A percentile compares a stretch with the other conserved stretches of the same genome.
These are phyloP conservation scores for Enteromius mattozi DNA, from an alignment of 2,797 vertebrate species.

Conservation along the genomic window DNA sequence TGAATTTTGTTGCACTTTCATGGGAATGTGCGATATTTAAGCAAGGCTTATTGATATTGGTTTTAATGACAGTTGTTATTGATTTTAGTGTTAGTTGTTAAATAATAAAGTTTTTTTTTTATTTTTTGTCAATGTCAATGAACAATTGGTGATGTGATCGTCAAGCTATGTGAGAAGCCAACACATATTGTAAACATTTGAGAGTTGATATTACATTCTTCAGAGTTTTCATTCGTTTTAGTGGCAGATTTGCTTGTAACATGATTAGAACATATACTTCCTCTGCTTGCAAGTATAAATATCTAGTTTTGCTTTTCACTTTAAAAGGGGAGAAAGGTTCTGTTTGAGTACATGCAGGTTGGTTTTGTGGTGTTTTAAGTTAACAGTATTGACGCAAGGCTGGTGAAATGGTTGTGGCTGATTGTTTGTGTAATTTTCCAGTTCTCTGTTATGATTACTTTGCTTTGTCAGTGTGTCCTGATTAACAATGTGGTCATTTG, in stretches of 20 bases:
- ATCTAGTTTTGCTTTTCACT: not conserved
- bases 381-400: conserved; percentile 26
- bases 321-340: not conserved
- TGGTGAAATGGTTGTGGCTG: conserved; percentile 4
- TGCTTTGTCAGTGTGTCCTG: not conserved
- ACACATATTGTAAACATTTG: not conserved
- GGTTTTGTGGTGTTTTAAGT: not conserved
- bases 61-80: not conserved
- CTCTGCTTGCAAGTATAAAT: not conserved
- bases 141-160: not conserved
- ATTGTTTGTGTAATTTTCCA: conserved; percentile 1
- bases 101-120: not conserved
- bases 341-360: not conserved
- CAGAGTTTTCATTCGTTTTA: not conserved
- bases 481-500: not conserved
- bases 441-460: not conserved
- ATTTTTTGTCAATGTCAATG: not conserved
- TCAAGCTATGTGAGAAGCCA: not conserved
- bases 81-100: not conserved
- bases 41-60: not conserved
- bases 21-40: not conserved
- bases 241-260: no score
- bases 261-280: not conserved
- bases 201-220: not conserved
- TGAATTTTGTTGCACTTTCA: not conserved